Percentiles rank a stretch among this genome's conserved stretches.
Conservation (phyloP, 2,797 vertebrate species). For the Monodelphis domestica region DNA sequence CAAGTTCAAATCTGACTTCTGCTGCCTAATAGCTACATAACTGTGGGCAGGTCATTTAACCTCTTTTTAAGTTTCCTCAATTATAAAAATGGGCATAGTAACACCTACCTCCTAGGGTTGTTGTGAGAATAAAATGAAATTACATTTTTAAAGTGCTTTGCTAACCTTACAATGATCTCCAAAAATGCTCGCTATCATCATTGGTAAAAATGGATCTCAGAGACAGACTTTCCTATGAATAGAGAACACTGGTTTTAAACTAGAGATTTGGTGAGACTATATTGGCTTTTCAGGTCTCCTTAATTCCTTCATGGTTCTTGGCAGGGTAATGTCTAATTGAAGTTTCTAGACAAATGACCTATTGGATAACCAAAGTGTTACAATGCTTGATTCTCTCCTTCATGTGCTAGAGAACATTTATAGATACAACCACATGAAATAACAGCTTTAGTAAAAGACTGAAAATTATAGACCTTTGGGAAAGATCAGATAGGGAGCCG, state of each 20-base stretch:
- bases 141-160: not conserved
- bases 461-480: not conserved
- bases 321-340: not conserved
- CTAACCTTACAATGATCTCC: not conserved
- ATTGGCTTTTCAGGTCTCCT: not conserved
- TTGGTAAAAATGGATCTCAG: not conserved
- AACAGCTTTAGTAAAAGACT: not conserved
- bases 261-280: not conserved
- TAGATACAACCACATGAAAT: not conserved
- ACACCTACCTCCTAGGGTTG: not conserved
- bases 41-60: not conserved
- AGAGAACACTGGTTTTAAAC: not conserved
- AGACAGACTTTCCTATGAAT: not conserved
- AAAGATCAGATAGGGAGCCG: not conserved
- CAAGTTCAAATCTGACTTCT: not conserved
- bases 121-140: not conserved
- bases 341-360: not conserved
- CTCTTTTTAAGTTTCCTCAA: not conserved
- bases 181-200: not conserved
- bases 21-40: not conserved
- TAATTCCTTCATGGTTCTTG: not conserved
- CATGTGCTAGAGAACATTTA: not conserved
- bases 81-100: not conserved
- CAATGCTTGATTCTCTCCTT: not conserved
- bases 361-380: not conserved